Base-by-base conservation (phyloP, 2,888 invertebrate genomes). In the Diabrotica balteata region DNA sequence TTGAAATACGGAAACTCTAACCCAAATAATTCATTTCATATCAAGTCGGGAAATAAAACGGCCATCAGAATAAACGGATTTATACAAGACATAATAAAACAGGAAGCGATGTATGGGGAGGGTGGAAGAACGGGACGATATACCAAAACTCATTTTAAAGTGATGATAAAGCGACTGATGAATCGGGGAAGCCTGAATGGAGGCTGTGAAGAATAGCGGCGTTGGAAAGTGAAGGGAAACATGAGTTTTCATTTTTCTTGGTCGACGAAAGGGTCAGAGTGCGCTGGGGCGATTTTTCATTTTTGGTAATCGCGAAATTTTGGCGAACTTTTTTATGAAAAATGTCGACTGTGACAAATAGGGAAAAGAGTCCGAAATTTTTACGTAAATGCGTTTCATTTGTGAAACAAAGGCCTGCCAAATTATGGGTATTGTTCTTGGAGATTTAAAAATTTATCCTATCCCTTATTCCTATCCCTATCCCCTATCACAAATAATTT, bases 101-200 rank as follows among this genome's bases (percentile, higher is more conserved):
- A 57, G 63, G 58, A 63, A 58, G 58, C 32, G 57, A 50, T 46
- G 57, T 22, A 44, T 43, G 10, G 11, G 45, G 49, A n/a, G 63
- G 46, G 58, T 44, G 50, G 45, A 17, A 17, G 11, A 11, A 53
- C 6, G 9, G 53, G 42, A 45, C 52, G 45, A 62, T 62, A 54
- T 51, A 51, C 43, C 63, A 58, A 58, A 63, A 63, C 63, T 63
- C 63, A 58, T 63, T 63, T 58, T 58, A 58, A 55, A 63, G 22
- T 58, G 44, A 63, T 63, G 63, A 58, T 58, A 63, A 58, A 63
- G 57, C 10, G 58, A 22, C 17, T 58, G 54, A 50, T 52, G 57
- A 63, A 63, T 58, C 44, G 43, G 45, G 63, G 57, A 47, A n/a
- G 51, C 32, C n/a, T 63, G 63, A 63, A 63, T 54, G 58, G 51